Conservation (phyloP, 2,797 vertebrate species). For the Darevskia mixta region DNA sequence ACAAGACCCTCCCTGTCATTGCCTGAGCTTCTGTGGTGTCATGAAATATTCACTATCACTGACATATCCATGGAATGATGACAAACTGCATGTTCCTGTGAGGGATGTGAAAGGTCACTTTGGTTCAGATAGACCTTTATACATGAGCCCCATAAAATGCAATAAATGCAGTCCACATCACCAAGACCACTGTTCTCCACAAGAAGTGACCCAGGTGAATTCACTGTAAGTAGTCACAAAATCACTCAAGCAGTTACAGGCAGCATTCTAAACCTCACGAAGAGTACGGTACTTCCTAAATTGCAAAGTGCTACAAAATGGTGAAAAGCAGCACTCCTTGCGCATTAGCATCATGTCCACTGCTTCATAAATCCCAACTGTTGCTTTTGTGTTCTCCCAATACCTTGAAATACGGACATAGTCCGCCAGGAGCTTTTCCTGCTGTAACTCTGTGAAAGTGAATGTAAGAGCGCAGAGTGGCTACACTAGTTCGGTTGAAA, state of each 20-base stretch:
- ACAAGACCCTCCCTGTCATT: background rate
- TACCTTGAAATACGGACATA: background rate
- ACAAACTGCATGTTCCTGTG: background rate
- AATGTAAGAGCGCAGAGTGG: background rate
- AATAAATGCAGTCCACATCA: background rate
- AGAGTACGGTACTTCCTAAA: background rate
- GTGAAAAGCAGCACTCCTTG: background rate
- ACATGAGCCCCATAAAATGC: too few species aligned
- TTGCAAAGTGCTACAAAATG: background rate
- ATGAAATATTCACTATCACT: background rate
- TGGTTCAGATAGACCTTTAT: background rate
- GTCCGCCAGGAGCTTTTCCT: background rate
- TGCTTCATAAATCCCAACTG: background rate
- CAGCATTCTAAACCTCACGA: too few species aligned
- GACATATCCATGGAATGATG: background rate
- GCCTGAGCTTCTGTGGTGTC: background rate
- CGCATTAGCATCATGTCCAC: background rate
- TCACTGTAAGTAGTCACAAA: too few species aligned
- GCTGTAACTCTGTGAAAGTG: background rate
- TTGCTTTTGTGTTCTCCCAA: background rate
- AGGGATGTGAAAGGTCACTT: too few species aligned
- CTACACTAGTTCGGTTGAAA: background rate
- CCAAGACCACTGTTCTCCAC: too few species aligned
- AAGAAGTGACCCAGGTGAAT: background rate
- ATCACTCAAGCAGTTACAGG: background rate